Conservation (phyloP, 1,140 invertebrate genomes). For the Cherax quadricarinatus region DNA sequence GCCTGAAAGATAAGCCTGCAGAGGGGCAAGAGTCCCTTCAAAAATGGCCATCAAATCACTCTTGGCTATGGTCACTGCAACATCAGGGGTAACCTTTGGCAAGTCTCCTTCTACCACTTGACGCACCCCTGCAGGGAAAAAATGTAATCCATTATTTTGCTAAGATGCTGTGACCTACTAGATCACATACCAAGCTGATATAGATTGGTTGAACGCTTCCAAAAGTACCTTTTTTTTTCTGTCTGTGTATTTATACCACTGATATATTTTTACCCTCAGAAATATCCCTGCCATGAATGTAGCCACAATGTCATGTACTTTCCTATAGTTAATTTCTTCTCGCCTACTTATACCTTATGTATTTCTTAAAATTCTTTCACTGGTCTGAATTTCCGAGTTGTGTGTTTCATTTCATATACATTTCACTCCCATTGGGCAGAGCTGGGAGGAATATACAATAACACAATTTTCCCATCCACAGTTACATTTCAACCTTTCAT, state of each 20-base stretch:
- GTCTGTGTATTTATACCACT: background rate
- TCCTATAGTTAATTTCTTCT: no score
- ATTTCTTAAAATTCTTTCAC: no score
- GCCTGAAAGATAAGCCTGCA: slow-evolving; percentile 72
- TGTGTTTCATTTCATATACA: no score
- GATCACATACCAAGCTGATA: background rate
- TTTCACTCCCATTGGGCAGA: no score
- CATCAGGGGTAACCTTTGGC: slow-evolving; percentile 67
- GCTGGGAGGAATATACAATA: no score
- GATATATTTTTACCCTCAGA: no score
- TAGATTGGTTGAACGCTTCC: background rate
- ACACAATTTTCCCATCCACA: no score
- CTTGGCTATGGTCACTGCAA: slow-evolving; percentile 67
- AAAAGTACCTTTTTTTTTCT: background rate
- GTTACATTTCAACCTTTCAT: no score
- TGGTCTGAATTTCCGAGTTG: no score
- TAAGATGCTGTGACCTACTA: background rate
- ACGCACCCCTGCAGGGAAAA: slow-evolving; percentile 52
- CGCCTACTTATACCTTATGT: no score
- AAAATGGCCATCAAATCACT: slow-evolving; percentile 70
- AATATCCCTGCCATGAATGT: no score
- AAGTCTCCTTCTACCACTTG: slow-evolving; percentile 72
- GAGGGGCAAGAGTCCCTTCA: slow-evolving; percentile 67
- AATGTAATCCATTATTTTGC: background rate
- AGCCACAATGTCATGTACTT: no score